Conservation (phyloP, 2,888 invertebrate genomes). For the Ophraella communa region DNA sequence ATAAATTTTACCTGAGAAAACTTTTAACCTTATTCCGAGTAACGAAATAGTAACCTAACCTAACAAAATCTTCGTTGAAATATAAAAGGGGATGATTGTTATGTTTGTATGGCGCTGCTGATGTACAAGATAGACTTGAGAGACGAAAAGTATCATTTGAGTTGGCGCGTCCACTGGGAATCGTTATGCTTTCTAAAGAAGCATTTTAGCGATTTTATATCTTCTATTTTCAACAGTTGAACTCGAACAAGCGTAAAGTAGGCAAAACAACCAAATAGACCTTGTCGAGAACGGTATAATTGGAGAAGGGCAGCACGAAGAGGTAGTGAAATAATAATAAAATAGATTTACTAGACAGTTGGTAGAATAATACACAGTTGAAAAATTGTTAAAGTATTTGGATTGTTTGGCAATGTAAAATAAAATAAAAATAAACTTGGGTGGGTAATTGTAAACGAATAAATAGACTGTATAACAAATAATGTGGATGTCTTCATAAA, state of each 20-base stretch:
- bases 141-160: conserved; percentile 8
- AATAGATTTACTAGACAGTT: neutral
- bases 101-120: neutral
- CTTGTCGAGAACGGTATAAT: neutral
- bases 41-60: too few relatives aligned
- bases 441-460: too few relatives aligned
- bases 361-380: neutral
- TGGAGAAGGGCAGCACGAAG: neutral
- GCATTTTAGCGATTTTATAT: conserved; percentile 6
- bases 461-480: too few relatives aligned
- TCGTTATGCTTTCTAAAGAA: conserved; percentile 6
- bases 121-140: neutral
- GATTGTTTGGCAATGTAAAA: neutral
- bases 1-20: too few relatives aligned
- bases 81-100: neutral
- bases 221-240: conserved; percentile 3
- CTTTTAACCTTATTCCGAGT: too few relatives aligned
- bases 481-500: too few relatives aligned
- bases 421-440: too few relatives aligned
- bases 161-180: conserved; percentile 1
- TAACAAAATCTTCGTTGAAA: too few relatives aligned
- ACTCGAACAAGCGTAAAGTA: conserved; percentile 5
- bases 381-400: neutral
- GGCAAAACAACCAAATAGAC: conserved; percentile 8
- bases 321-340: neutral